Base-by-base conservation (phyloP, 2,888 invertebrate species). In the Drosophila nr. medialis region DNA sequence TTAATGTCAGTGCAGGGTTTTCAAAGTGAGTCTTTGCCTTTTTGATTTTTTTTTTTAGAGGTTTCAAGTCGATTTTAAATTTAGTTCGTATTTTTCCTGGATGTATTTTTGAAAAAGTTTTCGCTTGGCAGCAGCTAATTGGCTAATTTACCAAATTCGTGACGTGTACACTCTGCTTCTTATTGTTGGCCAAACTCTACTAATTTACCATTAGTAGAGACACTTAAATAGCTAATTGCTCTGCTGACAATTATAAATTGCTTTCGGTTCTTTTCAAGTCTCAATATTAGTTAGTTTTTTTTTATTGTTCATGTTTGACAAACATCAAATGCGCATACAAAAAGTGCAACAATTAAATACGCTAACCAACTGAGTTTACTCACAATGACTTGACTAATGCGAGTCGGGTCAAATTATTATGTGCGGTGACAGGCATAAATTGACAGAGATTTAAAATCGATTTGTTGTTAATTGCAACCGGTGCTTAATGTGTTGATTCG, bases 201-300 rank as follows among this genome's bases (percentile, higher is more conserved):
- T 87, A 87, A 87, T 87, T 87, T 76, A 59, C 80, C 87, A 89
- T 89, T 87, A 87, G 80, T 59, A 38, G 38, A 72, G 81, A 15
- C 49, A 69, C 49, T 67, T 72, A 68, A 75, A 84, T 71, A 64
- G 68, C 77, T 85, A 89, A 89, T 85, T 82, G 88, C 54, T 73
- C 64, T 77, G 72, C 65, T 85, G 88, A 89, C 86, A 89, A 80
- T 71, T 89, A 82, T 85, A 85, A 85, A 87, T 89, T 72, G 75
- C 88, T 82, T 71, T 84, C 74, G 66, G 68, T 80, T 56, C 50
- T 65, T 70, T 67, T 51, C 21, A 32, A 40, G 38, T n/a, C 29
- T 30, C 18, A 32, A 30, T 21, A 62, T n/a, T 55, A 55, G 49
- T 40, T 4, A 21, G 13, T 30, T 32, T 6, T 21, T 21, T 38